Evolutionary conservation across 2,888 invertebrate genomes (phyloP).

Genomic region (Amorpha juglandis): DNA sequence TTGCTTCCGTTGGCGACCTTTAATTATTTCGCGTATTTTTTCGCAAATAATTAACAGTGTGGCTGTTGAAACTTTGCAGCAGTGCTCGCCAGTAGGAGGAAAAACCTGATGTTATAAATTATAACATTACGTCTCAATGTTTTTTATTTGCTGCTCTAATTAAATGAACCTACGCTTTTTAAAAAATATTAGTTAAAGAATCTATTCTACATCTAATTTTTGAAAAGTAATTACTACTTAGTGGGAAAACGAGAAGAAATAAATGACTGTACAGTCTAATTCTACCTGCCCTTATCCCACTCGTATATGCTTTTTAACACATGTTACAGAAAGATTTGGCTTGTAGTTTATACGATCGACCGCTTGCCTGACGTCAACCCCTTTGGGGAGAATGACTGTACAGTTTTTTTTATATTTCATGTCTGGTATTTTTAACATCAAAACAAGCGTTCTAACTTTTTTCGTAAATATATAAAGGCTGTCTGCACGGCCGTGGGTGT

Average conservation of each 20-base stretch:
- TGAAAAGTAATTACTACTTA: too few species aligned
- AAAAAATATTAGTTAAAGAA: not conserved
- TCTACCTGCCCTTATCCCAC: too few species aligned
- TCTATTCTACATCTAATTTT: not conserved
- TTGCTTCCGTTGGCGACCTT: conserved; percentile 15
- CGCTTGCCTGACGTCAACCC: too few species aligned
- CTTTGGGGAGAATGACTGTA: too few species aligned
- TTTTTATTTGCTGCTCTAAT: conserved; percentile 8
- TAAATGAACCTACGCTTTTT: not conserved
- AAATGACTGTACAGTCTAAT: too few species aligned
- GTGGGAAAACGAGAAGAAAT: too few species aligned
- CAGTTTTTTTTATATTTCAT: not conserved
- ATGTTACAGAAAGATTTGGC: too few species aligned
- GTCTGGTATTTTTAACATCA: too few species aligned
- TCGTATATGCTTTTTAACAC: too few species aligned
- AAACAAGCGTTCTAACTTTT: not conserved
- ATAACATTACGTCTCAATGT: conserved; percentile 8
- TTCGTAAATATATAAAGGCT: not conserved
- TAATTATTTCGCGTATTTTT: conserved; percentile 17
- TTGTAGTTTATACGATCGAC: too few species aligned
- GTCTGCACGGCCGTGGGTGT: too few species aligned
- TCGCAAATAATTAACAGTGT: conserved; percentile 20
- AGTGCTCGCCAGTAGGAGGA: not conserved
- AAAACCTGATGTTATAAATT: conserved; percentile 12
- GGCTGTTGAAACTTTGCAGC: conserved; percentile 16